Evolutionary conservation across 2,888 invertebrate species (phyloP).

Genomic region (Callyntrura guangdongensis): DNA sequence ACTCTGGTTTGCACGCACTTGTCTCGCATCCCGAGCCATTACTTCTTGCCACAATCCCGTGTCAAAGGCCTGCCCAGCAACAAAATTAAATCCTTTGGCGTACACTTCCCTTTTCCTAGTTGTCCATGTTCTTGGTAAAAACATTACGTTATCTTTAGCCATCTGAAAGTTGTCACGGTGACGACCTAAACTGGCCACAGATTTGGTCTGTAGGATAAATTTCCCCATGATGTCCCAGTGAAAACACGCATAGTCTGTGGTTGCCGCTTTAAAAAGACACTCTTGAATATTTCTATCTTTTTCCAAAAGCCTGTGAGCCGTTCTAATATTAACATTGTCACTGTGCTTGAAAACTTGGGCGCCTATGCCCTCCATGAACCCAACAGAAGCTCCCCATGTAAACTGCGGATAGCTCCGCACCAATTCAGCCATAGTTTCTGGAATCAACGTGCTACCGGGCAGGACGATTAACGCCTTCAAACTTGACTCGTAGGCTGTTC

Average conservation of each 20-base stretch:
- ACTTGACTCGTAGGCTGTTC: neutral
- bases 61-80: constrained; percentile 10
- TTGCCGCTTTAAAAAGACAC: neutral
- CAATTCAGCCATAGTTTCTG: neutral
- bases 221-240: constrained; percentile 28
- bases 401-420: neutral
- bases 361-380: neutral
- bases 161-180: neutral
- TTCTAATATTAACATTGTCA: neutral
- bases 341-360: neutral
- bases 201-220: neutral
- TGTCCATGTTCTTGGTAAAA: neutral
- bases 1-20: no score
- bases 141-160: neutral
- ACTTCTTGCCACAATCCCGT: constrained; percentile 29
- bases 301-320: neutral
- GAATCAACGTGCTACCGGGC: neutral
- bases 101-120: constrained; percentile 49
- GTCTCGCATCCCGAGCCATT: neutral
- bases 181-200: neutral
- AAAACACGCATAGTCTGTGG: neutral
- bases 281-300: neutral
- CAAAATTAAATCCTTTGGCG: neutral
- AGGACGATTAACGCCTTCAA: neutral
- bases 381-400: neutral